Conservation (phyloP, 1,140 invertebrate genomes). For the Scaptomyza graminum region DNA sequence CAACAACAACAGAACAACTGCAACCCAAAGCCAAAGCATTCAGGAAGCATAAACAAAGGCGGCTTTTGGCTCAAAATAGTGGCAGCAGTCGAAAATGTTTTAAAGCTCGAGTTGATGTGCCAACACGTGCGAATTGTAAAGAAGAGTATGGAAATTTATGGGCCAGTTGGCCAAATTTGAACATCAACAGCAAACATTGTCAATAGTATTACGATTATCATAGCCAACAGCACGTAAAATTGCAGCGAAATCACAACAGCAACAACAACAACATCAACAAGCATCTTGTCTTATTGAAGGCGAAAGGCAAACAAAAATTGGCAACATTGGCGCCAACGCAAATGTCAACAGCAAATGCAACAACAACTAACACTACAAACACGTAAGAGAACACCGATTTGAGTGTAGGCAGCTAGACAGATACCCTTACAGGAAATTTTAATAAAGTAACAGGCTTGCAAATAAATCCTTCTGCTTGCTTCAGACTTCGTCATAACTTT, state of each 20-base stretch:
- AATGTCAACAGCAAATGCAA: constrained; percentile 40
- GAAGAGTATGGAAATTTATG: constrained; percentile 52
- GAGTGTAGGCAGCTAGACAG: neutral
- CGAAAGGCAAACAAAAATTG: constrained; percentile 69
- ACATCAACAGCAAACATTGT: constrained; percentile 54
- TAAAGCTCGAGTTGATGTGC: constrained; percentile 26
- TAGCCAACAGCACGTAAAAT: constrained; percentile 76
- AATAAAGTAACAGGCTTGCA: too few relatives aligned
- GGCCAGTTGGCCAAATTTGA: constrained; percentile 47
- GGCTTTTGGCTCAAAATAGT: neutral
- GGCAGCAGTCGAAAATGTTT: neutral
- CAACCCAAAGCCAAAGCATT: neutral
- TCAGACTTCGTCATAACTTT: too few relatives aligned
- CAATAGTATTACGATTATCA: constrained; percentile 58
- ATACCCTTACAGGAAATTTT: neutral
- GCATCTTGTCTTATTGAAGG: constrained; percentile 67
- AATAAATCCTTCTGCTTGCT: neutral
- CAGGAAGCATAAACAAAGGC: constrained; percentile 21
- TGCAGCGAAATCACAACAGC: constrained; percentile 44
- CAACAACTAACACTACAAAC: constrained; percentile 27
- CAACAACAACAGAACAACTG: constrained; percentile 4
- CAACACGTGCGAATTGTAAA: constrained; percentile 32
- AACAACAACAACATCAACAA: constrained; percentile 7
- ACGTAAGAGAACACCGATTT: neutral
- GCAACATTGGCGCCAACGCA: constrained; percentile 58